phyloP scores from a whole-genome alignment of 1,140 invertebrate genomes.

The Neotoxoptera formosana region DNA sequence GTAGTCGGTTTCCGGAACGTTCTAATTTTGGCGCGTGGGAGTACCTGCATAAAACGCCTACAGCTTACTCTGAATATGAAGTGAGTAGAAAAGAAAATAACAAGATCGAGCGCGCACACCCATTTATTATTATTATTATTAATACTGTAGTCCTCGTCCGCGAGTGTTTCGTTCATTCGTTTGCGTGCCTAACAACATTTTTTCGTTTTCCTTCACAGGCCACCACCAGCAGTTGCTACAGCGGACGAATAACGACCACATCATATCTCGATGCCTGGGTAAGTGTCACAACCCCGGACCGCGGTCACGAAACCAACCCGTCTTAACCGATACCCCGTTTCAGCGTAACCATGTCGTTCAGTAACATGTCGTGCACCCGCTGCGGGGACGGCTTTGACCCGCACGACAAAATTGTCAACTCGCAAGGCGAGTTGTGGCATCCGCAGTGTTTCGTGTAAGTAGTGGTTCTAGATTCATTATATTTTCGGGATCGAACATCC shows the following conservation, averaged over 20 bases:
- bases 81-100: conserved; percentile 37
- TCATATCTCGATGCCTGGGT: conserved; percentile 40
- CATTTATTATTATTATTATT: conserved; percentile 29
- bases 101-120: not conserved
- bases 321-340: conserved; percentile 63
- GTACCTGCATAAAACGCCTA: conserved; percentile 40
- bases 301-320: not conserved
- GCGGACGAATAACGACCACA: not conserved
- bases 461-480: not conserved
- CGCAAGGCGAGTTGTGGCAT: conserved; percentile 98
- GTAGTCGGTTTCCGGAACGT: not conserved
- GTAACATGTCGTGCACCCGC: conserved; percentile 91
- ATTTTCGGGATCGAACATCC: not conserved
- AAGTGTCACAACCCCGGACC: not conserved
- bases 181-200: not conserved
- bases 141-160: not conserved
- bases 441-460: conserved; percentile 99
- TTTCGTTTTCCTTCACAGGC: not conserved
- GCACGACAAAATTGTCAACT: conserved; percentile 98
- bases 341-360: conserved; percentile 82
- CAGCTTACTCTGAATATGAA: conserved; percentile 2
- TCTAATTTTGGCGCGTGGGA: conserved; percentile 35
- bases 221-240: no score
- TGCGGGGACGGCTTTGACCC: conserved; percentile 93
- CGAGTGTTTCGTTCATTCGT: not conserved